Conservation (phyloP, 1,140 invertebrate genomes). For the Aphelenchoides fujianensis region DNA sequence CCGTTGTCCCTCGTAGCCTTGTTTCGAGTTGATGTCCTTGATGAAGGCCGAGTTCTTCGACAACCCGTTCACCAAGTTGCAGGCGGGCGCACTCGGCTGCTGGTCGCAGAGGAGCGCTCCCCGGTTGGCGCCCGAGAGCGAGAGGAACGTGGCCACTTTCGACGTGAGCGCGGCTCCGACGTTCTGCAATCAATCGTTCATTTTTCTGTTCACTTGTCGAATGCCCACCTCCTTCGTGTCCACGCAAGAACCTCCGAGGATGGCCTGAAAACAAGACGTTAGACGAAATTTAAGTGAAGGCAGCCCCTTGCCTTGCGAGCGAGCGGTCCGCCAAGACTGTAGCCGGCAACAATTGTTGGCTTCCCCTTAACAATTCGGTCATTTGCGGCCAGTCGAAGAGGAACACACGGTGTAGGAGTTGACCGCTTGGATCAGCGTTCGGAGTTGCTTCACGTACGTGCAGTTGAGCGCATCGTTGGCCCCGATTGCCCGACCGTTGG, state of each 20-base stretch:
- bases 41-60: background rate
- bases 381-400: no score
- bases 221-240: constrained; percentile 43
- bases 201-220: no score
- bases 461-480: background rate
- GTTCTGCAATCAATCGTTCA: no score
- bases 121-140: background rate
- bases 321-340: background rate
- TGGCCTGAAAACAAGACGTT: no score
- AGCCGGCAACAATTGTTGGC: no score
- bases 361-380: no score
- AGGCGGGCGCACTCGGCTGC: background rate
- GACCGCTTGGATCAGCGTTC: constrained; percentile 21
- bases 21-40: constrained; percentile 11
- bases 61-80: background rate
- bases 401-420: constrained; percentile 35
- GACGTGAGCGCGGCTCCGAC: constrained; percentile 30
- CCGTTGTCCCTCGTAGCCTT: constrained; percentile 3
- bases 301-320: no score
- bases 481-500: background rate
- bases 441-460: constrained; percentile 17
- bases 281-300: no score
- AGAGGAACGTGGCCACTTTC: constrained; percentile 8
- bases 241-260: constrained; percentile 38
- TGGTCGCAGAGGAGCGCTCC: constrained; percentile 3